A percentile compares a stretch with the other conserved stretches of the same genome.
Conservation (phyloP, 1,140 invertebrate species). For the Halyomorpha halys region DNA sequence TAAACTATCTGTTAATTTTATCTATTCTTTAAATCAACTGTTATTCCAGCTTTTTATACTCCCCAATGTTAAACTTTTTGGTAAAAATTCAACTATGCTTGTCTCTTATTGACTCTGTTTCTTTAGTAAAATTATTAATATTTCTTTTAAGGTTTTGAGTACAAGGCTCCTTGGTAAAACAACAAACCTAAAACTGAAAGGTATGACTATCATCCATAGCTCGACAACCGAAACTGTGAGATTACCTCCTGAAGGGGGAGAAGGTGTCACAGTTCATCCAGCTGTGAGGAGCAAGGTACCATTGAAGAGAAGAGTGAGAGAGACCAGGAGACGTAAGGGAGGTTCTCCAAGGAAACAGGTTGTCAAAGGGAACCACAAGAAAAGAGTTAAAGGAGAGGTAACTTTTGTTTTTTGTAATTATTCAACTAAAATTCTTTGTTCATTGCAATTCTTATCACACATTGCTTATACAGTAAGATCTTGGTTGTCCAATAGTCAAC, state of each 20-base stretch:
- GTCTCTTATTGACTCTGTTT: too few relatives aligned
- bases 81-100: too few relatives aligned
- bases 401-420: background rate
- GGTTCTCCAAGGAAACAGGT: slow-evolving; percentile 18
- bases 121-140: too few relatives aligned
- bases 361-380: slow-evolving; percentile 11
- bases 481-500: too few relatives aligned
- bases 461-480: too few relatives aligned
- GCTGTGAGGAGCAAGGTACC: slow-evolving; percentile 62
- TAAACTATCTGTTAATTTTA: too few relatives aligned
- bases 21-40: too few relatives aligned
- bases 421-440: slow-evolving; percentile 47
- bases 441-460: too few relatives aligned
- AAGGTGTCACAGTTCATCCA: slow-evolving; percentile 48
- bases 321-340: slow-evolving; percentile 30
- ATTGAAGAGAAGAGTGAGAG: slow-evolving; percentile 60
- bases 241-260: slow-evolving; percentile 55
- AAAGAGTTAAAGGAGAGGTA: slow-evolving; percentile 27
- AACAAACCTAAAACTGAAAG: slow-evolving; percentile 65
- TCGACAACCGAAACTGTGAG: slow-evolving; percentile 73
- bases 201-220: slow-evolving; percentile 74
- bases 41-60: too few relatives aligned
- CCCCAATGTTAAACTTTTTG: too few relatives aligned
- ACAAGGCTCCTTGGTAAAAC: slow-evolving; percentile 64
- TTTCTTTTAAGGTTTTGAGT: slow-evolving; percentile 54